Percentiles rank a stretch among this genome's conserved stretches.
These are phyloP conservation scores for Agonopterix subpropinquella DNA, from an alignment of 2,888 invertebrate species.

Conservation along the genomic window DNA sequence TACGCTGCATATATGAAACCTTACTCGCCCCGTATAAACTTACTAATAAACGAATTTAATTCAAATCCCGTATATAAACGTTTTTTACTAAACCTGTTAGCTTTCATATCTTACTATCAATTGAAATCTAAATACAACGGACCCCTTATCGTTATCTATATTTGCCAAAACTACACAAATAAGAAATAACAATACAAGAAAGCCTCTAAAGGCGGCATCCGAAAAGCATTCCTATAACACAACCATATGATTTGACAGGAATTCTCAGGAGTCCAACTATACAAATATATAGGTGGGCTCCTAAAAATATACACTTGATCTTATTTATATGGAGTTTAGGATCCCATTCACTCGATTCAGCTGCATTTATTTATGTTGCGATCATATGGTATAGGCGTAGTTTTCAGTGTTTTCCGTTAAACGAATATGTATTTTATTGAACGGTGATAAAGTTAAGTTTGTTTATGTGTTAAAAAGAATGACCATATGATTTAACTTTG, in stretches of 20 bases:
- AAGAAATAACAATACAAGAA: not conserved
- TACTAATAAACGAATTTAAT: no score
- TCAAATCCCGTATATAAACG: no score
- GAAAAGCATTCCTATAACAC: slow-evolving; percentile 20
- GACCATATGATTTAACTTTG: slow-evolving; percentile 59
- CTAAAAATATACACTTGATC: not conserved
- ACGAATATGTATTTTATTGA: slow-evolving; percentile 5
- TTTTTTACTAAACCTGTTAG: no score
- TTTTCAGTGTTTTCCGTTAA: not conserved
- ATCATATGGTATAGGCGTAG: slow-evolving; percentile 6
- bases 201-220: slow-evolving; percentile 8
- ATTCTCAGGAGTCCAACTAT: slow-evolving; percentile 16
- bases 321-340: not conserved
- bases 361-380: not conserved
- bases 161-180: not conserved
- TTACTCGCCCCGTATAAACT: no score
- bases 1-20: no score
- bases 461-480: slow-evolving; percentile 10
- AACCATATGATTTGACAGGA: slow-evolving; percentile 28
- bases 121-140: no score
- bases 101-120: no score
- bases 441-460: slow-evolving; percentile 5
- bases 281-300: not conserved
- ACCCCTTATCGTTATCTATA: no score
- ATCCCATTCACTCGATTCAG: not conserved